phyloP scores from a whole-genome alignment of 2,113 vertebrate genomes.

The Tyto alba region DNA sequence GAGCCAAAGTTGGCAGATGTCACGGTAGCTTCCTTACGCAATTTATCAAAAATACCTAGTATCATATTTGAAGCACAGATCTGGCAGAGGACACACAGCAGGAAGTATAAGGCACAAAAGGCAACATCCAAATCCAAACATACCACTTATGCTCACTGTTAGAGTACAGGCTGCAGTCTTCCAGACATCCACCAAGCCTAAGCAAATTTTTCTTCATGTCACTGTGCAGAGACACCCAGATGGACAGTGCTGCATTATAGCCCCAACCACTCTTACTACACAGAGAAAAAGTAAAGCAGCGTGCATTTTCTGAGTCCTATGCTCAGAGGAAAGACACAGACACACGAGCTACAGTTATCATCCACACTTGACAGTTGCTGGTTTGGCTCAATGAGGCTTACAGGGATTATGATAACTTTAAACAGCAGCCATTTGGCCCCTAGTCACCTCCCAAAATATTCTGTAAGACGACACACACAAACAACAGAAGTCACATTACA shows the following conservation, averaged over 20 bases:
- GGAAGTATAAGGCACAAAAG: neutral
- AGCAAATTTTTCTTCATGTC: neutral
- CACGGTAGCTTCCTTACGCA: neutral
- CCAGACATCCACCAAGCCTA: neutral
- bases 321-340: neutral
- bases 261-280: neutral
- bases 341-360: conserved; percentile 32
- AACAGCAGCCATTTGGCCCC: conserved; percentile 27
- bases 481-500: conserved; percentile 51
- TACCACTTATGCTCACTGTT: neutral
- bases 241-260: neutral
- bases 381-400: conserved; percentile 45
- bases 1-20: neutral
- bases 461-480: conserved; percentile 51
- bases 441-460: conserved; percentile 61
- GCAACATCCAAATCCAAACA: neutral
- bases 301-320: neutral
- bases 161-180: neutral
- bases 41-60: neutral
- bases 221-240: neutral
- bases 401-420: conserved; percentile 38
- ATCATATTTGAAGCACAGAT: neutral
- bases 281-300: neutral
- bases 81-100: neutral
- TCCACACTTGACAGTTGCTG: conserved; percentile 59